Base-by-base conservation (phyloP, 2,888 invertebrate genomes). In the Callyntrura guangdongensis region DNA sequence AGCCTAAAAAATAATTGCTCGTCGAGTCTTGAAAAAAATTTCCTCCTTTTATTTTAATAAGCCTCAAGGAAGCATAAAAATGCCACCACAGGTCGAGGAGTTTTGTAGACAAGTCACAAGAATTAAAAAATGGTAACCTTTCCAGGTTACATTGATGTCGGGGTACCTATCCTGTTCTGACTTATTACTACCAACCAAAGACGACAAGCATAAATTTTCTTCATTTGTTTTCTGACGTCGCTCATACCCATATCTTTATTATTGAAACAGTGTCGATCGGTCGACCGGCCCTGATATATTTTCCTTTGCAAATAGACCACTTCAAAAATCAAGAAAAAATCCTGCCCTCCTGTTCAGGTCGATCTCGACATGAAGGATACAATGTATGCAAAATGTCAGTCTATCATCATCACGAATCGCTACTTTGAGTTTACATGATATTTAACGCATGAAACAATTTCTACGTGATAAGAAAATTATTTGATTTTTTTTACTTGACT, bases 331-430 rank as follows among this genome's bases (percentile, higher is more conserved):
- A 25, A 81, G 25, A 36, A 89, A 53, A 87, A 87, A 87, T 81
- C 47, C 36, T 84, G 69, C 84, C 82, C 82, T 61, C 36, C 36
- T 36, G 36, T 36, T 36, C 64, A 49, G 27, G 81, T 81, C 81
- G 81, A 59, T 61, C 82, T 22, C 49, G 69, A 49, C 36, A 53
- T 25, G 72, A 79, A 56, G 67, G 53, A 86, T 83, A 90, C 86
- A 90, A 90, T 90, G 90, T 90, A 90, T 90, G 90, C 90, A 86
- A 86, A 86, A 69, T 90, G 90, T 90, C 81, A 90, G n/a, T 8
- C 20, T 53, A 6, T 25, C n/a, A 14, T 56, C 56, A 25, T 53
- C 17, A 87, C n/a, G n/a, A n/a, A n/a, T 64, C 9, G 14, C 20
- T n/a, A 47, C 20, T 14, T 74, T 27, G n/a, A 53, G n/a, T n/a